Conservation (phyloP, 2,797 vertebrate genomes). For the Micropoecilia bifurca region DNA sequence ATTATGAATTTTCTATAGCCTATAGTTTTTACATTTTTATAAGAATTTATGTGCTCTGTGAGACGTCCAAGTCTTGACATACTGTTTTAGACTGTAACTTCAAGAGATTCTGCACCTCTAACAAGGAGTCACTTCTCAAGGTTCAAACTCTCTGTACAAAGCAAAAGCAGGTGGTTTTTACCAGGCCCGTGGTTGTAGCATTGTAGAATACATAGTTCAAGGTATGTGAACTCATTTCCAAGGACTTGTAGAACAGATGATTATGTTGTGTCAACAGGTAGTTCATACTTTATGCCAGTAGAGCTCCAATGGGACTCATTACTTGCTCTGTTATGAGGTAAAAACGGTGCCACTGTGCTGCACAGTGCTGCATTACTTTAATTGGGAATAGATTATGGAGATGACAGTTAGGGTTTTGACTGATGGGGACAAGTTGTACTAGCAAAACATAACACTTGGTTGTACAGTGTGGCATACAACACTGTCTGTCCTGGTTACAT, state of each 20-base stretch:
- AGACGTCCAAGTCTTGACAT: neutral
- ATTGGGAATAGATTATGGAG: neutral
- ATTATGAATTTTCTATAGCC: neutral
- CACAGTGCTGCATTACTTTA: neutral
- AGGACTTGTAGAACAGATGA: neutral
- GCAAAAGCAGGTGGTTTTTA: too few relatives aligned
- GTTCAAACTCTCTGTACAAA: too few relatives aligned
- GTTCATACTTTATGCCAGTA: conserved; percentile 24
- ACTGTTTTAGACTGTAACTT: neutral
- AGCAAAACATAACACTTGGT: neutral
- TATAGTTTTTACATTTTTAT: neutral
- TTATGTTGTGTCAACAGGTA: conserved; percentile 7
- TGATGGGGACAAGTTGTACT: neutral
- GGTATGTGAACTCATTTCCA: neutral
- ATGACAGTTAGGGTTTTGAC: neutral
- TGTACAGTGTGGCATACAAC: neutral
- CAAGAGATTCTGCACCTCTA: too few relatives aligned
- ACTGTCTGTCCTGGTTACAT: neutral
- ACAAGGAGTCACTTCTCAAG: too few relatives aligned
- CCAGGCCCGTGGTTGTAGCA: neutral
- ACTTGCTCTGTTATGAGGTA: too few relatives aligned
- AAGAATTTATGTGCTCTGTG: neutral
- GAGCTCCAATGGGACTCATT: conserved; percentile 34
- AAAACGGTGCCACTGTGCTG: conserved; percentile 4
- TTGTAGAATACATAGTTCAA: neutral